Base-by-base conservation (phyloP, 2,888 invertebrate species). In the Phalangium opilio region DNA sequence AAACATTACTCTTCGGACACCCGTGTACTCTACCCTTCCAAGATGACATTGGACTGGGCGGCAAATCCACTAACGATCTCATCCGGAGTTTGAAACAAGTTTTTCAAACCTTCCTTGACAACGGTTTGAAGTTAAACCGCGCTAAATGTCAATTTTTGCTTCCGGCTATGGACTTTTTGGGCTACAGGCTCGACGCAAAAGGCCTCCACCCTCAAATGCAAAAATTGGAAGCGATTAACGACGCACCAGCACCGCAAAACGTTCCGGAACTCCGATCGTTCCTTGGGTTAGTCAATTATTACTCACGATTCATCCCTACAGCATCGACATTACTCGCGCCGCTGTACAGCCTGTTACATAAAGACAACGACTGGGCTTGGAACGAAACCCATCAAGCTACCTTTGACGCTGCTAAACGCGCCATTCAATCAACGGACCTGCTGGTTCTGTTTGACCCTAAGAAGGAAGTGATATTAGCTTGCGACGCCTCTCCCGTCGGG, bases 401-500 rank as follows among this genome's bases (percentile, higher is more conserved):
- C 1, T 54, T 59, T 35, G 41, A 41, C 1, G 41, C 44, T 33
- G 46, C 58, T 2, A 63, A 63, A 48, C 19, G 44, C 14, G 27
- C 55, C 17, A 50, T 62, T 7, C 47, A 50, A 7, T 55, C 54
- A 10, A 52, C 57, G 7, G 38, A 52, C 8, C 52, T 61, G 5
- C 52, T 64, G 7, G 53, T 54, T 11, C 61, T 64, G 49, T 64
- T 58, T 52, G 59, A 65, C 42, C 59, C 59, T 1, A 44, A 33
- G 12, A 44, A 55, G 15, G 58, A 55, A 18, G 38, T 67, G 5
- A 50, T 55, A 14, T 43, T 69, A 3, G 59, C 64, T 1, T 61
- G 62, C 35, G 67, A 69, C 57, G 66, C 67, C 1, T 63, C 61
- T 8, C 59, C 60, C 11, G 54, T 57, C 44, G 56, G 58, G n/a